A percentile compares a stretch with the other conserved stretches of the same genome.
Evolutionary conservation across 2,113 vertebrate species (phyloP).

Genomic region (Mesembrinibis cayennensis): DNA sequence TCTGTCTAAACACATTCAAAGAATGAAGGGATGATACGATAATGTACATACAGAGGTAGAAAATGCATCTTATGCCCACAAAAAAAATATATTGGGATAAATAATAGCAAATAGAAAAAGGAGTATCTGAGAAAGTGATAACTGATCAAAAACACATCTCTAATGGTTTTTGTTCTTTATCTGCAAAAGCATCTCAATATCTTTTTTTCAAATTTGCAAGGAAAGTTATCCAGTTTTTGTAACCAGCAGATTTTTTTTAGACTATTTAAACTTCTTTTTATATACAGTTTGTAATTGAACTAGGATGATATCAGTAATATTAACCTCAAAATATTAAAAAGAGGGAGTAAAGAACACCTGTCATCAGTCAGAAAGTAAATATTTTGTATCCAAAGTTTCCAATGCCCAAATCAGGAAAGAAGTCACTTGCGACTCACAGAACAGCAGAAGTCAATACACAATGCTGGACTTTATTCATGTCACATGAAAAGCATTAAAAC

Average conservation of each 20-base stretch:
- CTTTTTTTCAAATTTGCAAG: not conserved
- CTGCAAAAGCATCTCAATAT: not conserved
- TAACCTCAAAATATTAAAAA: not conserved
- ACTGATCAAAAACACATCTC: not conserved
- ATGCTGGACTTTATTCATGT: not conserved
- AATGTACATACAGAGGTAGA: not conserved
- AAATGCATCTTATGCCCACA: not conserved
- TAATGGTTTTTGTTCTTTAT: not conserved
- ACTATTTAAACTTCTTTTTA: not conserved
- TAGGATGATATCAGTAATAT: not conserved
- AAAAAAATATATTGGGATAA: not conserved
- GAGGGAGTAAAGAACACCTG: not conserved
- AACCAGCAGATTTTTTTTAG: fast-evolving
- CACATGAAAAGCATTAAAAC: not conserved
- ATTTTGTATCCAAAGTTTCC: not conserved
- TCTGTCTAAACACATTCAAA: not conserved
- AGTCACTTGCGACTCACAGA: not conserved
- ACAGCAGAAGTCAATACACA: not conserved
- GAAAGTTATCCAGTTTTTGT: not conserved
- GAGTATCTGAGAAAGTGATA: not conserved
- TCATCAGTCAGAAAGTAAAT: not conserved
- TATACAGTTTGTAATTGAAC: not conserved
- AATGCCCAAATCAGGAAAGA: not conserved
- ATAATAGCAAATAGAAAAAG: not conserved
- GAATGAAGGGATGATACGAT: not conserved